A percentile compares a stretch with the other conserved stretches of the same genome.
These are phyloP conservation scores for Poeciliopsis occidentalis DNA, from an alignment of 2,113 vertebrate species.

Conservation along the genomic window DNA sequence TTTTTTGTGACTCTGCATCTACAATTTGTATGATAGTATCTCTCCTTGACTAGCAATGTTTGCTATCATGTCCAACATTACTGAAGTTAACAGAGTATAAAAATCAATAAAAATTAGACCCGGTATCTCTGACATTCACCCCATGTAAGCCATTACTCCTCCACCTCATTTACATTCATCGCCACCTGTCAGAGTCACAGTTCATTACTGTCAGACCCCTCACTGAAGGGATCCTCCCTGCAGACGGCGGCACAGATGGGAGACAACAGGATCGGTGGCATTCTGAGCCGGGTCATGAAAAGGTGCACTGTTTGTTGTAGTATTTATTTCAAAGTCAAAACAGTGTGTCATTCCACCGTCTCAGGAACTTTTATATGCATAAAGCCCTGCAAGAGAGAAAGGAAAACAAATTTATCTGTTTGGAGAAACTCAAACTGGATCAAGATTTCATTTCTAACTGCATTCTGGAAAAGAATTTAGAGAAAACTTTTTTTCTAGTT, in stretches of 20 bases:
- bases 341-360: not conserved
- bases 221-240: constrained; percentile 3
- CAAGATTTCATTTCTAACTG: not conserved
- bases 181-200: constrained; percentile 52
- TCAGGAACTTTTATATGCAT: not conserved
- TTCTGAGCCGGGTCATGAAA: not conserved
- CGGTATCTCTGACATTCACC: constrained; percentile 16
- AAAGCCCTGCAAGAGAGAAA: not conserved
- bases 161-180: constrained; percentile 52
- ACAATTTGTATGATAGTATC: too few species aligned
- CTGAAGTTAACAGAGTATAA: not conserved
- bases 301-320: not conserved
- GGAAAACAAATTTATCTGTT: not conserved
- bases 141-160: constrained; percentile 42
- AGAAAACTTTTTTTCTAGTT: too few species aligned
- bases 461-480: too few species aligned
- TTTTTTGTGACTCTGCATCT: not conserved
- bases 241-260: constrained; percentile 20
- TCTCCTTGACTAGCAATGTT: not conserved
- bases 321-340: constrained; percentile 16
- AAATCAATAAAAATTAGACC: not conserved
- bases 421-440: not conserved
- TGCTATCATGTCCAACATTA: not conserved
- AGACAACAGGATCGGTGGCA: constrained; percentile 7
- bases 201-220: constrained; percentile 52